Evolutionary conservation across 2,113 vertebrate genomes (phyloP).

Genomic region (Halcyon malimbica): DNA sequence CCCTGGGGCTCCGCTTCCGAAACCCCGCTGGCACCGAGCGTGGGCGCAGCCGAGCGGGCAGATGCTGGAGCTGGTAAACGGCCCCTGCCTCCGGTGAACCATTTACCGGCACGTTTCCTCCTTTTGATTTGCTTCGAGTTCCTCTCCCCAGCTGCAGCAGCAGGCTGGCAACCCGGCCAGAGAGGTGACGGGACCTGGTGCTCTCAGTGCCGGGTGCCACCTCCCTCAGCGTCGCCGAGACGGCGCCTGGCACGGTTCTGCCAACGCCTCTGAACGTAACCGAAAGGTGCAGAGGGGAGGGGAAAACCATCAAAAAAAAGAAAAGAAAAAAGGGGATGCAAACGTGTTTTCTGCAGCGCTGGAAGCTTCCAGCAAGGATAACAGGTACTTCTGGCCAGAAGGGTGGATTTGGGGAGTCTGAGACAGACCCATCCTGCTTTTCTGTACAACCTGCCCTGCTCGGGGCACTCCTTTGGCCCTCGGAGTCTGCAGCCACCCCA

Average conservation of each 20-base stretch:
- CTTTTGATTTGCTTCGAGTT: neutral
- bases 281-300: neutral
- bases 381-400: slow-evolving; percentile 15
- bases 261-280: neutral
- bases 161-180: neutral
- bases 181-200: neutral
- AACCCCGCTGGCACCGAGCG: neutral
- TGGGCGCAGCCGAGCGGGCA: neutral
- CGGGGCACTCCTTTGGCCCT: neutral
- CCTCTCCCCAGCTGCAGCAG: neutral
- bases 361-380: neutral
- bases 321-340: neutral
- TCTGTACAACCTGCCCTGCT: neutral
- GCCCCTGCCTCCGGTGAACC: neutral
- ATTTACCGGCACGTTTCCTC: neutral
- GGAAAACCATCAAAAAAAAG: neutral
- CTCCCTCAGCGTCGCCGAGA: neutral
- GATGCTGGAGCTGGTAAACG: neutral
- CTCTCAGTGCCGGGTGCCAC: neutral
- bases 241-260: neutral
- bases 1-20: neutral
- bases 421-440: slow-evolving; percentile 44
- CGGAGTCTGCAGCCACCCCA: neutral
- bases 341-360: neutral
- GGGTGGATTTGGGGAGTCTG: neutral